phyloP scores from a whole-genome alignment of 1,140 invertebrate species.

The Sinella curviseta region DNA sequence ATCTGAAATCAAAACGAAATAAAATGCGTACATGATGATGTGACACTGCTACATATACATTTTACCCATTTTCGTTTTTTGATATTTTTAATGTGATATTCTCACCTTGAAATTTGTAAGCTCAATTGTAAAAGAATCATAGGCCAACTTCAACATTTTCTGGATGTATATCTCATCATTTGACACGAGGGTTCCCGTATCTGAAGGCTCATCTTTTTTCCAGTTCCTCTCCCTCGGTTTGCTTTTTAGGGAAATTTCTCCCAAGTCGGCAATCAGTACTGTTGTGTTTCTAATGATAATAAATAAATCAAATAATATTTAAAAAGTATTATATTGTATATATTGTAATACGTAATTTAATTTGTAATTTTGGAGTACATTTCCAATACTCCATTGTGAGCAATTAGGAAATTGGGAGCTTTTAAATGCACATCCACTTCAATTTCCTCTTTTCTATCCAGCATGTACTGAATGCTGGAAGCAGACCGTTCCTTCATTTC shows the following conservation, averaged over 20 bases:
- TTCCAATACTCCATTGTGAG: not conserved
- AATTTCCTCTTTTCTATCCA: conserved; percentile 79
- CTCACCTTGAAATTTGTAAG: not conserved
- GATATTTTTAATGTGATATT: no score
- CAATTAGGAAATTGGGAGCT: not conserved
- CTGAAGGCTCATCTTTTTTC: not conserved
- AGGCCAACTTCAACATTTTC: not conserved
- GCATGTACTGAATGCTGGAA: conserved; percentile 84
- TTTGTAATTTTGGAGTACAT: no score
- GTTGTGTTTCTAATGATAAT: no score
- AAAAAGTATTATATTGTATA: no score
- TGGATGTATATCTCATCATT: not conserved
- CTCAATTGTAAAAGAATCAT: not conserved
- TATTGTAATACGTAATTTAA: no score
- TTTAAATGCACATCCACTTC: conserved; percentile 80
- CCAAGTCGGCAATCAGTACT: not conserved
- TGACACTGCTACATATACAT: no score
- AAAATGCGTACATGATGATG: no score
- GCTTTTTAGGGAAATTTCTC: not conserved
- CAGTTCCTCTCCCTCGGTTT: not conserved
- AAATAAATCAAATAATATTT: no score
- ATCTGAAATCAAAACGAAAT: no score
- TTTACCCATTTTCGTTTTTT: no score
- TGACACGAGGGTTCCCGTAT: not conserved
- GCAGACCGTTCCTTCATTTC: conserved; percentile 50